These are phyloP conservation scores for Eretmocerus hayati DNA, from an alignment of 2,888 invertebrate genomes.

Conservation along the genomic window DNA sequence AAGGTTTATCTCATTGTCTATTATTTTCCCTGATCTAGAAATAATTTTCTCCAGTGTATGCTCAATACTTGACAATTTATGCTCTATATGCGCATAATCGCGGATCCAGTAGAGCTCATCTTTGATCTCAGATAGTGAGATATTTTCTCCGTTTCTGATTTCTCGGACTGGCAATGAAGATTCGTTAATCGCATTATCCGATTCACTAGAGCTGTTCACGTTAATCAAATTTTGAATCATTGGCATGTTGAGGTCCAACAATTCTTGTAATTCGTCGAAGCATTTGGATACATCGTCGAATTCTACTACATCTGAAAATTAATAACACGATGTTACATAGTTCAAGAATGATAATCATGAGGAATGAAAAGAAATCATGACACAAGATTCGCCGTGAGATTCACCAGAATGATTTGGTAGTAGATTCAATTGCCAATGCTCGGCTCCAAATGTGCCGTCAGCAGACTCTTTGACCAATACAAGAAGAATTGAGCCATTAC, in stretches of 20 bases:
- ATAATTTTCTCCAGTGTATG: too few species aligned
- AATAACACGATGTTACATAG: not conserved
- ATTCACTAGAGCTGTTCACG: slow-evolving; percentile 24
- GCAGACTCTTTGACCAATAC: slow-evolving; percentile 24
- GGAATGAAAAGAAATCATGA: not conserved
- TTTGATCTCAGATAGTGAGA: slow-evolving; percentile 16
- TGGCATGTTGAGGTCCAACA: slow-evolving; percentile 26
- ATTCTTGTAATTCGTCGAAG: slow-evolving; percentile 27
- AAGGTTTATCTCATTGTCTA: slow-evolving; percentile 1
- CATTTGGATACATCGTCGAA: slow-evolving; percentile 19
- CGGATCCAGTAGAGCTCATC: not conserved
- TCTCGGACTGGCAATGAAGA: not conserved
- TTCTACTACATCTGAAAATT: not conserved
- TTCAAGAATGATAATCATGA: not conserved
- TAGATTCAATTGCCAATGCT: slow-evolving; percentile 27
- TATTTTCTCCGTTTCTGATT: slow-evolving; percentile 4
- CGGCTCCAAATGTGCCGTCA: slow-evolving; percentile 19
- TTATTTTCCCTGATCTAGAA: slow-evolving; percentile 6
- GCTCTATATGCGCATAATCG: not conserved
- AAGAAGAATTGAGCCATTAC: slow-evolving; percentile 23
- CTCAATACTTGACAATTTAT: slow-evolving; percentile 13
- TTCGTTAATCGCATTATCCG: slow-evolving; percentile 14
- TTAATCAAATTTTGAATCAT: slow-evolving; percentile 24
- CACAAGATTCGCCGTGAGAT: not conserved
- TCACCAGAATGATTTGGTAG: too few species aligned